Evolutionary conservation across 1,140 invertebrate genomes (phyloP).

Genomic region (Drosophila triauraria): DNA sequence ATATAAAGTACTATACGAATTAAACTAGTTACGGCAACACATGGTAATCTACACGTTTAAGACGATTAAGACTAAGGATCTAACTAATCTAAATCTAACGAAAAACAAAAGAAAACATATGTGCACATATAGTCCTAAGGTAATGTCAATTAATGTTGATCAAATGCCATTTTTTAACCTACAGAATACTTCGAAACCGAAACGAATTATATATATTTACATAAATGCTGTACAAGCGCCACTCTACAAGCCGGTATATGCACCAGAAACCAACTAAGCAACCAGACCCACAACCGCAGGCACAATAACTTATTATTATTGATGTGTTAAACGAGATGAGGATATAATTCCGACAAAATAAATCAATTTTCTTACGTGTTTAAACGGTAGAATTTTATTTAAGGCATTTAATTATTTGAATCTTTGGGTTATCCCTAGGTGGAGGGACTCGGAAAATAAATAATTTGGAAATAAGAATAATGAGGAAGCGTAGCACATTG

Average conservation of each 20-base stretch:
- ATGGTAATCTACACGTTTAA: constrained; percentile 20
- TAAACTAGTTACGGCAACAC: constrained; percentile 31
- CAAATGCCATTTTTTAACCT: constrained; percentile 53
- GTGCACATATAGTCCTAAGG: constrained; percentile 61
- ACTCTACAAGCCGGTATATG: constrained; percentile 34
- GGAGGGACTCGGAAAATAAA: no score
- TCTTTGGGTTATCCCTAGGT: no score
- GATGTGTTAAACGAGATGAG: constrained; percentile 28
- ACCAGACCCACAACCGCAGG: constrained; percentile 25
- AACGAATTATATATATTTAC: constrained; percentile 48
- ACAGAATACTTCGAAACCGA: constrained; percentile 37
- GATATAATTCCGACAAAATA: constrained; percentile 41
- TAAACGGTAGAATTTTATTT: constrained; percentile 15
- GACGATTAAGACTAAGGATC: constrained; percentile 17
- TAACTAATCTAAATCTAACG: not conserved
- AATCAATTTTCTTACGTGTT: constrained; percentile 50
- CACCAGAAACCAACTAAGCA: constrained; percentile 11
- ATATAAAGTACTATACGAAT: not conserved
- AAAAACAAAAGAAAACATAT: constrained; percentile 17
- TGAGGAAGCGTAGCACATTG: no score
- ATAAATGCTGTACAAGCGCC: constrained; percentile 14
- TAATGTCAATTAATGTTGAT: constrained; percentile 59
- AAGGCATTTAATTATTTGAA: not conserved
- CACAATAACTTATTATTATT: constrained; percentile 57
- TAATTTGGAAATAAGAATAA: no score